These are phyloP conservation scores for Muraenolepis orangiensis DNA, from an alignment of 2,797 vertebrate genomes.

Conservation along the genomic window DNA sequence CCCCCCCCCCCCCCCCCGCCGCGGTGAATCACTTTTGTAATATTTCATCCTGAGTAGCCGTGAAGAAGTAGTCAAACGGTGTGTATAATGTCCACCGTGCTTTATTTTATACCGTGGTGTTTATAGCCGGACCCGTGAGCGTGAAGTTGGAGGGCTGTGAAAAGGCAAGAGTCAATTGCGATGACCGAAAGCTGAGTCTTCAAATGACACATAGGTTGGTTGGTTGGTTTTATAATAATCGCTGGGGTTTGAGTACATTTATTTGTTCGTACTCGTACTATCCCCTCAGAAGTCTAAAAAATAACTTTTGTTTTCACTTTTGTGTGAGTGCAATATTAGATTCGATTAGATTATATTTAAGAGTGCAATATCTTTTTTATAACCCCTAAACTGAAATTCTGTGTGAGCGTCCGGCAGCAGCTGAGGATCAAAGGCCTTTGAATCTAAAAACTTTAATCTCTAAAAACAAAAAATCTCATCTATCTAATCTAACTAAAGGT, in stretches of 20 bases:
- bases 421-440: too few relatives aligned
- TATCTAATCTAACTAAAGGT: too few relatives aligned
- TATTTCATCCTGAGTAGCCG: slow-evolving; percentile 12
- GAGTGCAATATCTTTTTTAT: too few relatives aligned
- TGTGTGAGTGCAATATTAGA: too few relatives aligned
- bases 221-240: neutral
- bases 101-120: slow-evolving; percentile 33
- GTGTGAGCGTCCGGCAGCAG: neutral
- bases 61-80: slow-evolving; percentile 46
- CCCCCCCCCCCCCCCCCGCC: too few relatives aligned
- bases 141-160: slow-evolving; percentile 40
- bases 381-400: neutral
- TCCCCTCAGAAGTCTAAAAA: neutral
- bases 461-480: too few relatives aligned
- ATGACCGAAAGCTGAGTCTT: slow-evolving; percentile 36
- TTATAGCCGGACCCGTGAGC: slow-evolving; percentile 37
- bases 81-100: slow-evolving; percentile 28
- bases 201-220: too few relatives aligned
- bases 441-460: too few relatives aligned
- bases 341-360: too few relatives aligned
- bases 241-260: neutral
- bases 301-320: neutral
- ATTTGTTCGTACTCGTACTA: too few relatives aligned
- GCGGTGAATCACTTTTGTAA: neutral
- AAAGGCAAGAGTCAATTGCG: slow-evolving; percentile 43